phyloP scores from a whole-genome alignment of 2,113 vertebrate species.

The Ibidorhyncha struthersii region DNA sequence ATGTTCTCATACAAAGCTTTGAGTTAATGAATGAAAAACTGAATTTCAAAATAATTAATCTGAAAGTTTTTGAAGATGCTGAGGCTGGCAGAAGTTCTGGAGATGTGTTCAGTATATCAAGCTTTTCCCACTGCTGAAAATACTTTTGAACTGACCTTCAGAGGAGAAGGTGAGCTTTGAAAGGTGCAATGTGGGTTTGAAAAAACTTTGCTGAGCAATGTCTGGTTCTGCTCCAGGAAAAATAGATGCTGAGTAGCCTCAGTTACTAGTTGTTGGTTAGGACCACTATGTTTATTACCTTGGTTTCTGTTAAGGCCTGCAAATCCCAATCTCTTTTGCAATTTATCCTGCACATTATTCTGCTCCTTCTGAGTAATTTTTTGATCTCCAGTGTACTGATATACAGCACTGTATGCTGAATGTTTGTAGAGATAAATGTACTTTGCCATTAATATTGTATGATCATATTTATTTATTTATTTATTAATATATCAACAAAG shows the following conservation, averaged over 20 bases:
- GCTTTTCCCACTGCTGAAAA: background rate
- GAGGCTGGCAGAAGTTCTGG: background rate
- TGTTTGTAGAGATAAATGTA: background rate
- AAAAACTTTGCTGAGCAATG: background rate
- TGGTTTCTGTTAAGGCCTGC: background rate
- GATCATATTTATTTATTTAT: background rate
- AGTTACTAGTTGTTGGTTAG: background rate
- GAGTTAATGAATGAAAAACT: background rate
- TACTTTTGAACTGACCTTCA: background rate
- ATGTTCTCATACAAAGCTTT: background rate
- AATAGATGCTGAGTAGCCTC: background rate
- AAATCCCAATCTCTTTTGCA: background rate
- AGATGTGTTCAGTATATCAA: background rate
- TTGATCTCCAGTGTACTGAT: background rate
- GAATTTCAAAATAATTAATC: background rate
- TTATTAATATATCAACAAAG: background rate
- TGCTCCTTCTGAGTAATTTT: background rate
- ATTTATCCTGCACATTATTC: accelerated
- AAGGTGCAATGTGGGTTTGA: background rate
- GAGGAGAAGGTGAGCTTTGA: background rate
- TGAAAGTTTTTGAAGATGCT: background rate
- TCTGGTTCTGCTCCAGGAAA: background rate
- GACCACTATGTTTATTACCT: background rate
- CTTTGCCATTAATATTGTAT: background rate
- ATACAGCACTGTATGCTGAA: background rate